phyloP scores from a whole-genome alignment of 2,113 vertebrate species.

The Notechis scutatus region DNA sequence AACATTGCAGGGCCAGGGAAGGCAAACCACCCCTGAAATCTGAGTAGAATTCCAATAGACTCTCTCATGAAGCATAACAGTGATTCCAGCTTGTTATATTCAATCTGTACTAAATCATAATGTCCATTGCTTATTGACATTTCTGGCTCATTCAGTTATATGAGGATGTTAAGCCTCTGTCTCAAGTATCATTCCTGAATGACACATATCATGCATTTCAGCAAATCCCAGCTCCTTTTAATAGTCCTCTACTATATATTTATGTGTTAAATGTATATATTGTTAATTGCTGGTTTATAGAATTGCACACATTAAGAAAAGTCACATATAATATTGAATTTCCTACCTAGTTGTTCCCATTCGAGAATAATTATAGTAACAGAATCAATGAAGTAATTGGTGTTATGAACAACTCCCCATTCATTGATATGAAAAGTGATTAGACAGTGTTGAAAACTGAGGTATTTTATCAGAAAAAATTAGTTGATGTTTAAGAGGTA shows the following conservation, averaged over 20 bases:
- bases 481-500: neutral
- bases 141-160: neutral
- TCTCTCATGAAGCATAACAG: neutral
- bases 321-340: neutral
- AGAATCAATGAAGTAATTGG: neutral
- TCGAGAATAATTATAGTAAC: neutral
- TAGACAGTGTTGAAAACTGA: neutral
- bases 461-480: neutral
- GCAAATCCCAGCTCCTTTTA: no score
- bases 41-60: neutral
- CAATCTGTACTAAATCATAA: neutral
- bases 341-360: neutral
- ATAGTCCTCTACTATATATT: neutral
- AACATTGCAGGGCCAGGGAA: neutral
- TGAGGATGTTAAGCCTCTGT: neutral
- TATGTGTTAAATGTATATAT: neutral
- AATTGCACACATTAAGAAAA: neutral
- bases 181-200: neutral
- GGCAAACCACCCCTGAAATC: neutral
- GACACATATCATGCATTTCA: neutral
- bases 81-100: neutral
- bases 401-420: neutral
- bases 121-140: neutral
- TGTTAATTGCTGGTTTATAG: neutral
- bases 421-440: neutral